Percentiles rank a stretch among this genome's conserved stretches.
Conservation (phyloP, 2,797 vertebrate species). For the Artibeus lituratus region DNA sequence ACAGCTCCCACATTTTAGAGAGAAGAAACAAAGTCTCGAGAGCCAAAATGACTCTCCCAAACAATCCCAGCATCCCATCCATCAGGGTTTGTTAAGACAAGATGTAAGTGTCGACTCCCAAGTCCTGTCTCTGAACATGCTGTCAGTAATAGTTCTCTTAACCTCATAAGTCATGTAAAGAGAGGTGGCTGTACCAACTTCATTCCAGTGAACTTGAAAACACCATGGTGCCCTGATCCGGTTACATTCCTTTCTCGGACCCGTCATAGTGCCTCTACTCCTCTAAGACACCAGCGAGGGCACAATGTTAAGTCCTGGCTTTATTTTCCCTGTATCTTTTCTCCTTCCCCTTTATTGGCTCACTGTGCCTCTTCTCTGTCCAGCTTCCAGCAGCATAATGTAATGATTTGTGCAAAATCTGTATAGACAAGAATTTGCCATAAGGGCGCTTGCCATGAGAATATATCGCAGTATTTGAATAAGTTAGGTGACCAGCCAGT, state of each 20-base stretch:
- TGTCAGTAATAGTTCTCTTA: background rate
- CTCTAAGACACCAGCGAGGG: fast-evolving
- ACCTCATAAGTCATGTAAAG: fast-evolving
- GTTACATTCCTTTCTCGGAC: background rate
- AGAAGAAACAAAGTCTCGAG: background rate
- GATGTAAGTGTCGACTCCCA: background rate
- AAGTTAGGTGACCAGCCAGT: background rate
- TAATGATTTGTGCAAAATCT: background rate
- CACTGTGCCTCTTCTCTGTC: background rate
- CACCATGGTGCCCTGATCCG: fast-evolving
- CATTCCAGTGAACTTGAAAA: background rate
- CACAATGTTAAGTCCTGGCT: background rate
- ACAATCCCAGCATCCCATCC: background rate
- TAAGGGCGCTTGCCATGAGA: background rate
- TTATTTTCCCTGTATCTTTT: background rate
- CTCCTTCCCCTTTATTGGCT: background rate
- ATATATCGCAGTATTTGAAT: background rate
- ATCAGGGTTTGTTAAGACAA: background rate
- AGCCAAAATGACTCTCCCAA: background rate
- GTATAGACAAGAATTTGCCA: background rate
- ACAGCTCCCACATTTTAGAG: background rate
- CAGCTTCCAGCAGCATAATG: background rate
- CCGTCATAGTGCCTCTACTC: background rate
- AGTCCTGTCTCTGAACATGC: background rate
- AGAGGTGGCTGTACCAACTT: fast-evolving